A percentile compares a stretch with the other conserved stretches of the same genome.
Evolutionary conservation across 2,888 invertebrate species (phyloP).

Genomic region (Pandemis corylana): DNA sequence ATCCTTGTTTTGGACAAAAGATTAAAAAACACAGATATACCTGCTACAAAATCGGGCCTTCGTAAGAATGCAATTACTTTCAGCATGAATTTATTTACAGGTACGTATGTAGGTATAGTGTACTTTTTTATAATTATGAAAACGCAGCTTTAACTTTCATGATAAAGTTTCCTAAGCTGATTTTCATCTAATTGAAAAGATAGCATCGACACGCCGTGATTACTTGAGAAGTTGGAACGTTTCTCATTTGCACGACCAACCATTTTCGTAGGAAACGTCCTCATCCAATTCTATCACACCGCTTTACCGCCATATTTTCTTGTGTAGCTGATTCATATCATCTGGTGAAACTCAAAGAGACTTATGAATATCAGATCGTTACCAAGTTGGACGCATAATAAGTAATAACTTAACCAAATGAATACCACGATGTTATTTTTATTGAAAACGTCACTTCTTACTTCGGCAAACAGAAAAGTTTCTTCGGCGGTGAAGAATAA

Average conservation of each 20-base stretch:
- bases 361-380: conserved; percentile 1
- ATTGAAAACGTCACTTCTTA: conserved; percentile 21
- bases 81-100: background rate
- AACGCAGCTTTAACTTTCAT: background rate
- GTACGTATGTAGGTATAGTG: too few species aligned
- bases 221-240: background rate
- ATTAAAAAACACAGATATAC: background rate
- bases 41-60: background rate
- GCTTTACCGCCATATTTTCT: background rate
- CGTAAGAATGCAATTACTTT: too few species aligned
- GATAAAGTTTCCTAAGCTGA: background rate
- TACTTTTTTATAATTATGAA: background rate
- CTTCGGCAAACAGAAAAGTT: conserved; percentile 28
- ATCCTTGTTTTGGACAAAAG: conserved; percentile 11
- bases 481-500: conserved; percentile 20
- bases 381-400: background rate
- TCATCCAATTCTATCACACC: background rate
- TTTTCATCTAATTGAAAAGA: conserved; percentile 13
- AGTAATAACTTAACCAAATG: conserved; percentile 9
- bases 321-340: background rate
- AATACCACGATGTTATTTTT: conserved; percentile 10
- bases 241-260: background rate
- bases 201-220: conserved; percentile 1
- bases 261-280: background rate
- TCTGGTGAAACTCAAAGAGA: background rate